phyloP scores from a whole-genome alignment of 2,113 vertebrate species.

The Poicephalus gulielmi region DNA sequence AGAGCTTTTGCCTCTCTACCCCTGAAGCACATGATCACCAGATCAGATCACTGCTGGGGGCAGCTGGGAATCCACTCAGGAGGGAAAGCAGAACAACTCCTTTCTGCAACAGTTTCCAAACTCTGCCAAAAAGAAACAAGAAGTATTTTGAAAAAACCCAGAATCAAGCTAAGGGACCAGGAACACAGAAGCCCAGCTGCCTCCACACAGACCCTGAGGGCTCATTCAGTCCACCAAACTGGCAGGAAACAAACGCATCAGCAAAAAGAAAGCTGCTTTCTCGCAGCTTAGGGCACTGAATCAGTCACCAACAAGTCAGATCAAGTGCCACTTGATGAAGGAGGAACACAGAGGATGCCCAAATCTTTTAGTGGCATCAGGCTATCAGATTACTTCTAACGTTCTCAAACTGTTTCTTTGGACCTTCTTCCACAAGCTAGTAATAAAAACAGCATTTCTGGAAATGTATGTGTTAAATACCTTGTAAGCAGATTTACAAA shows the following conservation, averaged over 20 bases:
- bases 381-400: background rate
- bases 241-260: background rate
- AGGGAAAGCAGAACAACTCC: background rate
- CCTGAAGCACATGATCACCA: background rate
- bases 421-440: background rate
- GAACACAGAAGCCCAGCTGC: background rate
- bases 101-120: background rate
- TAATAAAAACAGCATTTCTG: background rate
- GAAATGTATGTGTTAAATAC: background rate
- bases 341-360: background rate
- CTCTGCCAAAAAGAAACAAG: background rate
- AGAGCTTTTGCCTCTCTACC: background rate
- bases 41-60: background rate
- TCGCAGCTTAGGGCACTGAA: background rate
- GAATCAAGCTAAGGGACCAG: background rate
- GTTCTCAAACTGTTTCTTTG: background rate
- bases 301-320: background rate
- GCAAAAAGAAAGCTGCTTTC: background rate
- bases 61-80: background rate
- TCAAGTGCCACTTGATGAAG: background rate
- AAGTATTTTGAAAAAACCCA: background rate
- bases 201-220: fast-evolving
- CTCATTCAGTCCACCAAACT: background rate
- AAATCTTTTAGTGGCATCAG: background rate
- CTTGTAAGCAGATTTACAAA: background rate